phyloP scores from a whole-genome alignment of 2,797 vertebrate species.

The Notamacropus eugenii region DNA sequence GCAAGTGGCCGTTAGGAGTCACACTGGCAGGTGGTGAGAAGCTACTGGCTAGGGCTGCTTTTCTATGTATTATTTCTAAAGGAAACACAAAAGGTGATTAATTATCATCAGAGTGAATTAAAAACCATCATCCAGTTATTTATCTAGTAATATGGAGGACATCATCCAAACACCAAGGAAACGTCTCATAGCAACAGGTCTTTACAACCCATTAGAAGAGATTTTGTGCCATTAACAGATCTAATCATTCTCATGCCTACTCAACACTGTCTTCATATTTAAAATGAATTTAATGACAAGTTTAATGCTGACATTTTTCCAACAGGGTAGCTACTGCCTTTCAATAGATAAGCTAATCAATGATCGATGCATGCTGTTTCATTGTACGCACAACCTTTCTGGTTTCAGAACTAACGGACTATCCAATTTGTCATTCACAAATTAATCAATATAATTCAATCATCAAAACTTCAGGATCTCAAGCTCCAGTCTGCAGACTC shows the following conservation, averaged over 20 bases:
- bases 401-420: not conserved
- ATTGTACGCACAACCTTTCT: not conserved
- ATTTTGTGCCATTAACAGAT: not conserved
- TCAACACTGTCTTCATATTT: not conserved
- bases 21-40: slow-evolving; percentile 82
- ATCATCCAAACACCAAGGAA: not conserved
- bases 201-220: not conserved
- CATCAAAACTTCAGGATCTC: not conserved
- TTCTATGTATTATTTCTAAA: slow-evolving; percentile 89
- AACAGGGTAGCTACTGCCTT: not conserved
- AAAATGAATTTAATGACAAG: not conserved
- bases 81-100: slow-evolving; percentile 71
- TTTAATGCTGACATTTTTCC: not conserved
- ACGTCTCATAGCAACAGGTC: not conserved
- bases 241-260: not conserved
- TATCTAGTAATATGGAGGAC: not conserved
- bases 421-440: not conserved
- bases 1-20: slow-evolving; percentile 87
- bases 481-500: not conserved
- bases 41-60: slow-evolving; percentile 88
- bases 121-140: not conserved
- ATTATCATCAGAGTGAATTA: slow-evolving; percentile 57
- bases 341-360: not conserved
- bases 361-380: not conserved
- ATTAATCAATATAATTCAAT: not conserved